phyloP scores from a whole-genome alignment of 2,797 vertebrate species.

The Acipenser transmontanus region DNA sequence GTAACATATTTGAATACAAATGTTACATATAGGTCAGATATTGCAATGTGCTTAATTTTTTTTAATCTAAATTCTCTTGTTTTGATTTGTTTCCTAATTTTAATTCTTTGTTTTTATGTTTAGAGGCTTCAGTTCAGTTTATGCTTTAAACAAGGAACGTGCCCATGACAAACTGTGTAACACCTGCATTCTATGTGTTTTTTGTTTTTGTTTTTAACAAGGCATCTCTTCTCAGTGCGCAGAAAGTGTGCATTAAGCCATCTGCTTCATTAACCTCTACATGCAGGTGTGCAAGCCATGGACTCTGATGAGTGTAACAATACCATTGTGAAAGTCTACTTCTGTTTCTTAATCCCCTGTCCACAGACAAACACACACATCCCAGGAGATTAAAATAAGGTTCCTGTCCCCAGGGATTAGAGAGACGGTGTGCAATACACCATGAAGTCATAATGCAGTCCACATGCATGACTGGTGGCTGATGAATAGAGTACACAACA shows the following conservation, averaged over 20 bases:
- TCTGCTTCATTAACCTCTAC: constrained; percentile 22
- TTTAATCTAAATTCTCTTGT: no score
- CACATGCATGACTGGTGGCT: constrained; percentile 20
- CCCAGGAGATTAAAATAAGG: not conserved
- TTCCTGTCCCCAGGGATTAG: not conserved
- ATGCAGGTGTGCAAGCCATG: not conserved
- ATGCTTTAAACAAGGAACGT: no score
- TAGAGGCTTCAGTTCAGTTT: no score
- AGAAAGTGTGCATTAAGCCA: constrained; percentile 6
- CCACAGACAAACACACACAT: not conserved
- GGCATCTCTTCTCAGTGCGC: constrained; percentile 4
- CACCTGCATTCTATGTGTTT: not conserved
- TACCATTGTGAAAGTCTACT: not conserved
- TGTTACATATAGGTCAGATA: no score
- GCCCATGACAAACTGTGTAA: no score
- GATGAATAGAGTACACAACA: not conserved
- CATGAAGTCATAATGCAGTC: constrained; percentile 10
- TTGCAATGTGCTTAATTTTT: no score
- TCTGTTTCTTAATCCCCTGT: not conserved
- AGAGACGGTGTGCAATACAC: constrained; percentile 2
- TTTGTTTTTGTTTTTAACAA: constrained; percentile 16
- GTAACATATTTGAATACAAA: no score
- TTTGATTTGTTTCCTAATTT: no score
- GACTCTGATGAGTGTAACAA: not conserved
- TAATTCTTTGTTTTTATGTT: no score